Percentiles rank a stretch among this genome's conserved stretches.
phyloP scores from a whole-genome alignment of 2,113 vertebrate species.

The Platysteira castanea region DNA sequence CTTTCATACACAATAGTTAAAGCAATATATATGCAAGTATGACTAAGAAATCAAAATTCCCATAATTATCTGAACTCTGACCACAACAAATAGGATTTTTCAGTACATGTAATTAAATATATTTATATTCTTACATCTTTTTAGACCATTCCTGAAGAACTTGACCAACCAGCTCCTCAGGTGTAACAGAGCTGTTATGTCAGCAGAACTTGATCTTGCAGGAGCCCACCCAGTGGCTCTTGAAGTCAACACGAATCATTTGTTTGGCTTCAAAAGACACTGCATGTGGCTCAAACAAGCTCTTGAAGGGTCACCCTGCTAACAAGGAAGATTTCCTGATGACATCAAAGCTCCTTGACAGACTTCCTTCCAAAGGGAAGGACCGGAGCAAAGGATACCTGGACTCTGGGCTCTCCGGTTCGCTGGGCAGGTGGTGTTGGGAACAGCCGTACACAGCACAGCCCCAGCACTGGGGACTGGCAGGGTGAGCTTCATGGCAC shows the following conservation, averaged over 20 bases:
- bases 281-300: neutral
- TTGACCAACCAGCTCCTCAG: neutral
- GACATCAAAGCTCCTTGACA: neutral
- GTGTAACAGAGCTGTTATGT: neutral
- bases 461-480: neutral
- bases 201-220: conserved; percentile 14
- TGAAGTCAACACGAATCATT: neutral
- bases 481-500: neutral
- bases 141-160: conserved; percentile 38
- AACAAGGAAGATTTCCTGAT: neutral
- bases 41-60: conserved; percentile 49
- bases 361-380: neutral
- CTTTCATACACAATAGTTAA: conserved; percentile 33
- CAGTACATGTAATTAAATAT: conserved; percentile 47
- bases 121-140: conserved; percentile 60
- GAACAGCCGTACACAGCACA: neutral
- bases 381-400: neutral
- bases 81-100: conserved; percentile 36
- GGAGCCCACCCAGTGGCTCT: neutral
- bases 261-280: neutral
- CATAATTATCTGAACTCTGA: conserved; percentile 45
- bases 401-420: neutral
- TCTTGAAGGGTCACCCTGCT: neutral
- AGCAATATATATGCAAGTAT: conserved; percentile 23
- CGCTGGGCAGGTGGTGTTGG: neutral